Conservation (phyloP, 1,140 invertebrate species). For the Drosophila nikananu region DNA sequence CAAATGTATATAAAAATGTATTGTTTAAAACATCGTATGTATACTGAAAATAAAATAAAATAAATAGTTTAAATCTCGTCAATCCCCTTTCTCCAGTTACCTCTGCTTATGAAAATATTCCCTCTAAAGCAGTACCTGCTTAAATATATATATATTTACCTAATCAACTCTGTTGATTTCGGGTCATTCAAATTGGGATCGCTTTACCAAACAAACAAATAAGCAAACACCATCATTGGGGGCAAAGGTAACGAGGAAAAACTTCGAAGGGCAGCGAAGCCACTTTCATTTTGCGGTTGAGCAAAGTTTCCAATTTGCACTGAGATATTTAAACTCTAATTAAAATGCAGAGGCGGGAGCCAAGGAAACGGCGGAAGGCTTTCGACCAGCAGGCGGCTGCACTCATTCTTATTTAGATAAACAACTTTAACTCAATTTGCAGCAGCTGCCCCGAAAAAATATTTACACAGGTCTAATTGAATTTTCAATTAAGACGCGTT, state of each 20-base stretch:
- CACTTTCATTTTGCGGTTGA: slow-evolving; percentile 81
- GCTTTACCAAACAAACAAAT: slow-evolving; percentile 36
- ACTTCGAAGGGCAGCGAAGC: slow-evolving; percentile 60
- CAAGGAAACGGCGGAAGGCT: background rate
- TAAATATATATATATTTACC: slow-evolving; percentile 45
- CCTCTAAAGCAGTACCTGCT: slow-evolving; percentile 1
- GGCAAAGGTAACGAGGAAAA: slow-evolving; percentile 19
- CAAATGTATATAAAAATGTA: background rate
- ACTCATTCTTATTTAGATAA: slow-evolving; percentile 78
- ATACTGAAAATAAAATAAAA: background rate
- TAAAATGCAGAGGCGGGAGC: slow-evolving; percentile 69
- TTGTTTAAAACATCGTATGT: background rate
- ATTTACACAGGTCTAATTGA: slow-evolving; percentile 83
- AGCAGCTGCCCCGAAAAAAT: slow-evolving; percentile 71
- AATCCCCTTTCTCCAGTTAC: background rate
- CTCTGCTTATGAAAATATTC: background rate
- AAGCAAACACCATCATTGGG: slow-evolving; percentile 11
- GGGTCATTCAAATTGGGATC: slow-evolving; percentile 61
- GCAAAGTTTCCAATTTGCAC: slow-evolving; percentile 78
- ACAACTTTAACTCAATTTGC: slow-evolving; percentile 79
- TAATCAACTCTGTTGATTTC: slow-evolving; percentile 65
- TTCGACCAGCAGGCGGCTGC: slow-evolving; percentile 40
- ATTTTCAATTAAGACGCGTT: slow-evolving; percentile 81
- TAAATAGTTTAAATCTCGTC: background rate
- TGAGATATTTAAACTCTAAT: slow-evolving; percentile 82